Conservation (phyloP, 2,888 invertebrate species). For the Pedicia rivosa region DNA sequence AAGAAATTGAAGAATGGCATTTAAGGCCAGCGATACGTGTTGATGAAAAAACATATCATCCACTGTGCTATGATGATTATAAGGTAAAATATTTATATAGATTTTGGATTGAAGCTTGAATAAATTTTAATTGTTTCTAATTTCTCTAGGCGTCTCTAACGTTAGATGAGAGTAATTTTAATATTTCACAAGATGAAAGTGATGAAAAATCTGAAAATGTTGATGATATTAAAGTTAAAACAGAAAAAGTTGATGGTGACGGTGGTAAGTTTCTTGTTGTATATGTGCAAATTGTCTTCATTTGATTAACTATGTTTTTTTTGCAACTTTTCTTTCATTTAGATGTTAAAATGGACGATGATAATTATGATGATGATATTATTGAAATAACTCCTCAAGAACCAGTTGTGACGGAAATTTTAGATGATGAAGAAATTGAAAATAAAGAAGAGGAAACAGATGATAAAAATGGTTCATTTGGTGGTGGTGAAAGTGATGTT, state of each 20-base stretch:
- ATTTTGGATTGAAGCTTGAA: neutral
- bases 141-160: conserved; percentile 20
- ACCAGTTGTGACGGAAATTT: conserved; percentile 41
- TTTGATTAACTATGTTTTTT: too few species aligned
- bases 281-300: neutral
- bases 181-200: conserved; percentile 4
- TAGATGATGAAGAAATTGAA: conserved; percentile 40
- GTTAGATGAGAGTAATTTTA: conserved; percentile 15
- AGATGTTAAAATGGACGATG: conserved; percentile 21
- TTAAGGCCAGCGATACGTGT: conserved; percentile 65
- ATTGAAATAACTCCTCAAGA: conserved; percentile 50
- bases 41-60: conserved; percentile 70
- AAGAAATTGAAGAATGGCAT: conserved; percentile 97
- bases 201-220: conserved; percentile 22
- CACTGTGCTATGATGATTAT: conserved; percentile 76
- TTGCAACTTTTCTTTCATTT: too few species aligned
- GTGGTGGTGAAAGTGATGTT: conserved; percentile 24
- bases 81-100: conserved; percentile 25
- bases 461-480: neutral
- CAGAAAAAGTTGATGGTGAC: conserved; percentile 17
- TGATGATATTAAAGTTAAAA: conserved; percentile 22
- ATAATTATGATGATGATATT: conserved; percentile 52
- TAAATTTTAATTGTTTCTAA: neutral
- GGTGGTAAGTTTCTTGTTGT: conserved; percentile 11
- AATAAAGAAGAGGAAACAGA: conserved; percentile 9